A percentile compares a stretch with the other conserved stretches of the same genome.
Conservation (phyloP, 1,140 invertebrate genomes). For the Linepithema humile region DNA sequence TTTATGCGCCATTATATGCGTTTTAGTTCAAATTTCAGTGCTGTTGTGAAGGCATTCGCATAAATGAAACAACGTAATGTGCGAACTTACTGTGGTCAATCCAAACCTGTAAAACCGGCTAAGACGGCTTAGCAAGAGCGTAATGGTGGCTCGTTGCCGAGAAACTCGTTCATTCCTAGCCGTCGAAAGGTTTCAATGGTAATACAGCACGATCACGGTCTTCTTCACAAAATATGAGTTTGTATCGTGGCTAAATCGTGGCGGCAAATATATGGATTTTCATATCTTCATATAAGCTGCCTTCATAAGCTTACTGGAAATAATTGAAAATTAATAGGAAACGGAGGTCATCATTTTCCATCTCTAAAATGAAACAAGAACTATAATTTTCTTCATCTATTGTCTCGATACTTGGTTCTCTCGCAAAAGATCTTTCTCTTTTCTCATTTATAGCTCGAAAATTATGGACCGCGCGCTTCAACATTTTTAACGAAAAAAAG, state of each 20-base stretch:
- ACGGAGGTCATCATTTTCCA: not conserved
- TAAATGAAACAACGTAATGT: slow-evolving; percentile 64
- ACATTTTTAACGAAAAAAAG: not conserved
- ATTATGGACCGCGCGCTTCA: slow-evolving; percentile 2
- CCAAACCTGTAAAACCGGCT: slow-evolving; percentile 75
- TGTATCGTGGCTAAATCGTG: not conserved
- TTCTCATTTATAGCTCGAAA: slow-evolving; percentile 47
- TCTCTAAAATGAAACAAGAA: not conserved
- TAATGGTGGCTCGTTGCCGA: slow-evolving; percentile 67
- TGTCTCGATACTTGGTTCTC: not conserved
- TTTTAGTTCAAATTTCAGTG: slow-evolving; percentile 53
- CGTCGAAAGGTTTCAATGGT: slow-evolving; percentile 58
- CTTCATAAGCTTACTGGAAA: too few relatives aligned
- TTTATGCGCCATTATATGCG: slow-evolving; percentile 18
- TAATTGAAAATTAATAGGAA: not conserved
- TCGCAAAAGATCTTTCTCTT: not conserved
- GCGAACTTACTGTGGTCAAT: slow-evolving; percentile 64
- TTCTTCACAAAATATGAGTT: not conserved
- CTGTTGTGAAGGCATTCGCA: slow-evolving; percentile 28
- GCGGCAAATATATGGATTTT: not conserved
- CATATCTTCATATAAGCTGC: not conserved
- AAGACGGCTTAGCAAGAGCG: slow-evolving; percentile 53
- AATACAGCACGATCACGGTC: slow-evolving; percentile 23
- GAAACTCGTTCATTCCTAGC: slow-evolving; percentile 70
- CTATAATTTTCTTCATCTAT: not conserved